Base-by-base conservation (phyloP, 2,797 vertebrate species). In the Pseudomugil tenellus region DNA sequence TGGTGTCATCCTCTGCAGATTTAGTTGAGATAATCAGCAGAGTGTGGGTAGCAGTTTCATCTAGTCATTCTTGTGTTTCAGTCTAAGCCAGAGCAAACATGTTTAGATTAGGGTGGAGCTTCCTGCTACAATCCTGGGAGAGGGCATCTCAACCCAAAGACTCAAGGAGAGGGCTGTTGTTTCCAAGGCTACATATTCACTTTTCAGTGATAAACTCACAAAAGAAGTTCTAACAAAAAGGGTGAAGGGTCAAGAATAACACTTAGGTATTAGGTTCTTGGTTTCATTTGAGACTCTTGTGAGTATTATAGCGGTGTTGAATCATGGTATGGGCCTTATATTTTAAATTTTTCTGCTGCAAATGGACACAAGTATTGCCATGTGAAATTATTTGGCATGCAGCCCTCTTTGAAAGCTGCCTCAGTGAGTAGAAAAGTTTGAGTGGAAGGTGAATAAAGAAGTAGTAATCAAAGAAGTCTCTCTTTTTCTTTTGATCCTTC, bases 21-120 rank as follows among this genome's bases (percentile, higher is more conserved):
- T 70, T 31, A 35, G 26, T 21, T 1, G 23, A 79, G 81, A 87
- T 83, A 79, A 81, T 63, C 63, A 58, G 65, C 70, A 83, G 81
- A 87, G 70, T 72, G 55, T 56, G 55, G 17, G 65, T 28, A 67
- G 52, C 49, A 52, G 72, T 69, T 83, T 84, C 72, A 87, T 85
- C 76, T 71, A 11, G 74, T 82, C 80, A 32, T 58, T 8, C 10
- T 5, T 75, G 54, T 19, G n/a, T 69, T 81, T 91, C 65, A 48
- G 65, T 56, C 74, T 67, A 66, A 86, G 84, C 84, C 85, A 83
- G 90, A 89, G 84, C 67, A 90, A 90, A 88, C 82, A 87, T 37
- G 41, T 19, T 43, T 43, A 74, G 74, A 74, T 87, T 71, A 84
- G 86, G 92, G 92, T 90, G 91, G 85, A 84, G 90, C 81, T 90